Evolutionary conservation across 2,797 vertebrate genomes (phyloP), one percentile per base, ranked within the genome.

Genomic region (Fringilla coelebs): DNA sequence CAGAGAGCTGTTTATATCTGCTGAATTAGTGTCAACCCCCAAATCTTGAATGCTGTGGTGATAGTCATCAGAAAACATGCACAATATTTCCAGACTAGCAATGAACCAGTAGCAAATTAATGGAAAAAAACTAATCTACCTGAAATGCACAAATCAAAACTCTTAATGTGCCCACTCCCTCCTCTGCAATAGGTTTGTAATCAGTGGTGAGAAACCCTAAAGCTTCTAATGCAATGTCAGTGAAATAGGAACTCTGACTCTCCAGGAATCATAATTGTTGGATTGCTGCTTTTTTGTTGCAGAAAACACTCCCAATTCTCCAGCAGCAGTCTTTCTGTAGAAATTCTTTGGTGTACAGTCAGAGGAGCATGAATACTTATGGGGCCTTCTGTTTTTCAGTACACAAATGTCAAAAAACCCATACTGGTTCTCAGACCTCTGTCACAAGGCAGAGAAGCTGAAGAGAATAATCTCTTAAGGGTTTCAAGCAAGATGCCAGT

Each of bases 1-100:
- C 17, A n/a, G 0, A 1, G n/a, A 68, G 4, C 9, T 79, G 46
- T 8, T 65, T 40, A 32, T 10, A 8, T 14, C 70, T 55, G 14
- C 17, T 48, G 21, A 72, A n/a, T 17, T 57, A 38, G 4, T 3
- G 12, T 31, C 21, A 86, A 0, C 1, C 7, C 21, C 17, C 34
- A 57, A 38, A 57, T 11, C 7, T 31, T 40, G 24, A 43, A 45
- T 22, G 5, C n/a, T 60, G 12, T 24, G 19, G 28, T 65, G 12
- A 54, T 3, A 21, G 8, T 3, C 11, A 25, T 6, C n/a, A 70
- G 51, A 62, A 88, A 51, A 52, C 5, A 75, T 26, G 10, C 26
- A 62, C 2, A 25, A 0, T 45, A 54, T 24, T 72, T 81, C 31
- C 41, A 40, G 55, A 51, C 6, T 58, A 32, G 24, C 81, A 85